Conservation (phyloP, 2,888 invertebrate genomes). For the Mechanitis messenoides region DNA sequence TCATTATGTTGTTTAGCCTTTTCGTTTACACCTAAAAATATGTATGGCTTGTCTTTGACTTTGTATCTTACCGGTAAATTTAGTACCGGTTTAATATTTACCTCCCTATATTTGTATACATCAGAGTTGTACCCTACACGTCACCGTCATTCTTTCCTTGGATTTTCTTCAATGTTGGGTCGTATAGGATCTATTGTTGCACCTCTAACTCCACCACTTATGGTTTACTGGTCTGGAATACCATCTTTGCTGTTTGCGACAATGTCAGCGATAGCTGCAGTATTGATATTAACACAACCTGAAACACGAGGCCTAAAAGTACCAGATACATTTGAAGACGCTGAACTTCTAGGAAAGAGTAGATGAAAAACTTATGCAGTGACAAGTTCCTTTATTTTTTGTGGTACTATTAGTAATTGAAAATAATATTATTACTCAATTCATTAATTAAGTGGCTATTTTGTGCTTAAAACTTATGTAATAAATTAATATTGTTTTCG, state of each 20-base stretch:
- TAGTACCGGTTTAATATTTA: conserved; percentile 80
- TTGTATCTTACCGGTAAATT: conserved; percentile 80
- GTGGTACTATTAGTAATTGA: background rate
- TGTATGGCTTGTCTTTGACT: conserved; percentile 46
- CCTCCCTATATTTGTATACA: conserved; percentile 80
- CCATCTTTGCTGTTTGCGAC: conserved; percentile 61
- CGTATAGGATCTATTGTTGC: conserved; percentile 82
- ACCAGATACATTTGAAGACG: conserved; percentile 68
- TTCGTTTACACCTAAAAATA: conserved; percentile 63
- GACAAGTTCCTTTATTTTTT: background rate
- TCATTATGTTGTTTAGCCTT: conserved; percentile 72
- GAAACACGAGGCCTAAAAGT: conserved; percentile 60
- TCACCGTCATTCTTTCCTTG: conserved; percentile 80
- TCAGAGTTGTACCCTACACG: conserved; percentile 85
- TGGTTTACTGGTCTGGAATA: conserved; percentile 65
- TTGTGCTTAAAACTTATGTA: conserved; percentile 2
- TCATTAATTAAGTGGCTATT: background rate
- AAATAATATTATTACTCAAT: conserved; percentile 1
- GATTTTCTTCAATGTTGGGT: conserved; percentile 83
- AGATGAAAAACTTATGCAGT: background rate
- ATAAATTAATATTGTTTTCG: background rate
- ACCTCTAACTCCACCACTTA: conserved; percentile 81
- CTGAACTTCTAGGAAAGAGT: conserved; percentile 51
- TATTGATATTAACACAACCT: conserved; percentile 61
- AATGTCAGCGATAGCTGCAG: conserved; percentile 53